Conservation (phyloP, 2,888 invertebrate species). For the Drosophila paracracens region DNA sequence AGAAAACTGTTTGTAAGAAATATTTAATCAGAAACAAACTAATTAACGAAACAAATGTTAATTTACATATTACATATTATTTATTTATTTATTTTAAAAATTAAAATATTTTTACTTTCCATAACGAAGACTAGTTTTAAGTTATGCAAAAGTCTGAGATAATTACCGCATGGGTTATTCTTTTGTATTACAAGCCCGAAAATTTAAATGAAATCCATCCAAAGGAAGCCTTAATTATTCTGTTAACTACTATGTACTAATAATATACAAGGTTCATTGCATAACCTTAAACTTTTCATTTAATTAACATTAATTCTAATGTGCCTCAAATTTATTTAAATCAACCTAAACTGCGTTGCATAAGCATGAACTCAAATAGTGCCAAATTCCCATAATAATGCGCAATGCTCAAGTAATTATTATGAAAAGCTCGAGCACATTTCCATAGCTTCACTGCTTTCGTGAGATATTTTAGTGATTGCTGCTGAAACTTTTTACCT, state of each 20-base stretch:
- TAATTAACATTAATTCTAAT: constrained; percentile 30
- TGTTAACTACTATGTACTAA: neutral
- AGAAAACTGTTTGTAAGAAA: neutral
- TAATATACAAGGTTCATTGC: neutral
- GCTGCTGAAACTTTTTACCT: constrained; percentile 39
- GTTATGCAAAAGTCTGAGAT: neutral
- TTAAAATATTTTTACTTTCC: accelerated
- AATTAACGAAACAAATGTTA: neutral
- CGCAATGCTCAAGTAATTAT: constrained; percentile 28
- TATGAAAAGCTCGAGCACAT: constrained; percentile 18
- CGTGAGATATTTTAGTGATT: constrained; percentile 36
- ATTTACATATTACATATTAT: neutral
- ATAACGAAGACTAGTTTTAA: neutral
- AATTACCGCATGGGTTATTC: no score
- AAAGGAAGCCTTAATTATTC: neutral
- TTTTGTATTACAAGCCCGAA: neutral
- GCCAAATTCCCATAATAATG: constrained; percentile 26
- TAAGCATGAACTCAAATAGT: constrained; percentile 31
- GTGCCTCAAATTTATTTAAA: constrained; percentile 20
- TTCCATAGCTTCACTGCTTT: constrained; percentile 21
- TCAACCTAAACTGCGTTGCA: constrained; percentile 20
- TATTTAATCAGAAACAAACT: neutral
- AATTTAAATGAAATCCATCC: neutral
- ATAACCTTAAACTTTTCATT: neutral
- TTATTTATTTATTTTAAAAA: neutral